A percentile compares a stretch with the other conserved stretches of the same genome.
Conservation (phyloP, 1,140 invertebrate genomes). For the Ips nitidus region DNA sequence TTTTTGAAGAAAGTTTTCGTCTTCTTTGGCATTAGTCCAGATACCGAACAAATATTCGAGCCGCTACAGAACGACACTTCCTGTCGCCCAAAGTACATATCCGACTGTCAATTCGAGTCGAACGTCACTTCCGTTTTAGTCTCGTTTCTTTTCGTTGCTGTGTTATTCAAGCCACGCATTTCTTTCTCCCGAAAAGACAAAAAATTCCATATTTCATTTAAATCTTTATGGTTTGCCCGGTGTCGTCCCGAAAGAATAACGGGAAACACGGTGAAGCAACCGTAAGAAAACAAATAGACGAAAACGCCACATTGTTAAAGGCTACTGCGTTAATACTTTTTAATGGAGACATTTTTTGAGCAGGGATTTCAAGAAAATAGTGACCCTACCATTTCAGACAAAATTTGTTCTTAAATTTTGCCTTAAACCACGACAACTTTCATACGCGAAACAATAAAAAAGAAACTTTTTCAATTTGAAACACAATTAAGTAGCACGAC, state of each 20-base stretch:
- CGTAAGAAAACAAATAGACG: no score
- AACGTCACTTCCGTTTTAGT: conserved; percentile 10
- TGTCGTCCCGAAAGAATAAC: background rate
- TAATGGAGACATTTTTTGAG: no score
- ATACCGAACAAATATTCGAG: conserved; percentile 1
- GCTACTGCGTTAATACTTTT: no score
- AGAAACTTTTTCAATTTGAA: conserved; percentile 17
- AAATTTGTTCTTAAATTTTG: no score
- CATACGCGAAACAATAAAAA: background rate
- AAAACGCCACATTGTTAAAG: no score
- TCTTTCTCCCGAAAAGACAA: conserved; percentile 1
- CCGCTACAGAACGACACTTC: conserved; percentile 11
- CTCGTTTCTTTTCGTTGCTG: conserved; percentile 11
- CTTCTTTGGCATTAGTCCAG: conserved; percentile 9
- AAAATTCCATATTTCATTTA: conserved; percentile 1
- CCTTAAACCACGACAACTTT: no score
- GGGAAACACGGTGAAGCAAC: background rate
- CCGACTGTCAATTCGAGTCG: conserved; percentile 23
- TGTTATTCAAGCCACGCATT: conserved; percentile 15
- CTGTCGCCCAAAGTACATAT: conserved; percentile 23
- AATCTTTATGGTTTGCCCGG: background rate
- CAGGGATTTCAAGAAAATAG: no score
- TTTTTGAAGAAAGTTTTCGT: no score
- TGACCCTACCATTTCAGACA: no score
- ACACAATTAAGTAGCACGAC: conserved; percentile 8